Base-by-base conservation (phyloP, 2,113 vertebrate species). In the Catagonus wagneri region DNA sequence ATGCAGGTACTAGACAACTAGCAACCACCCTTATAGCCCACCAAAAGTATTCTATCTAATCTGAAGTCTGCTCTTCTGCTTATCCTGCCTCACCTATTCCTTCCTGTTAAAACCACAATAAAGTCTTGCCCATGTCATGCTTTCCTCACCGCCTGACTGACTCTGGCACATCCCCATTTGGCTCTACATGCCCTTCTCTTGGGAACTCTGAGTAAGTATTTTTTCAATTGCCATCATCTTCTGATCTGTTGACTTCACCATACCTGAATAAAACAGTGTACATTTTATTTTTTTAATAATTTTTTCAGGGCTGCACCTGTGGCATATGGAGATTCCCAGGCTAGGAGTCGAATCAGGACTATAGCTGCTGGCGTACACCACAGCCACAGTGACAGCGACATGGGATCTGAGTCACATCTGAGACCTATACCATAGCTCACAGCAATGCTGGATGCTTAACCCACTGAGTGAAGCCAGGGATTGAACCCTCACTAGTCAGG, bases 211-310 rank as follows among this genome's bases (percentile, higher is more conserved):
- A 83, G 9, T 71, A 74, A 78, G 16, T 56, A 56, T 58, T 10
- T 68, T 79, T 68, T 68, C 25, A 39, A 27, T 32, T 12, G 3
- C 27, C 16, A 44, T 90, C 52, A 89, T 76, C 61, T 58, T 50
- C 50, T 69, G 50, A 68, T 58, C 65, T 81, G 27, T 91, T 81
- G 54, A 22, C 36, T 14, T 71, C 36, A 81, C 19, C 17, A 69
- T 61, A 71, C 74, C 54, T 71, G 54, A 93, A 22, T 87, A 93
- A 86, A 87, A 68, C 29, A 93, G 78, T 25, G 27, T 44, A 76
- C 60, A 79, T 86, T 86, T 44, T 44, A 44, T 44, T 44, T 44
- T 44, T 44, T 44, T 44, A 44, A 44, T 44, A 44, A 44, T 44
- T 44, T 44, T 44, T 44, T 44, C 4, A 44, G 44, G 44, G 44